Conservation (phyloP, 2,888 invertebrate genomes). For the Hyposoter didymator region DNA sequence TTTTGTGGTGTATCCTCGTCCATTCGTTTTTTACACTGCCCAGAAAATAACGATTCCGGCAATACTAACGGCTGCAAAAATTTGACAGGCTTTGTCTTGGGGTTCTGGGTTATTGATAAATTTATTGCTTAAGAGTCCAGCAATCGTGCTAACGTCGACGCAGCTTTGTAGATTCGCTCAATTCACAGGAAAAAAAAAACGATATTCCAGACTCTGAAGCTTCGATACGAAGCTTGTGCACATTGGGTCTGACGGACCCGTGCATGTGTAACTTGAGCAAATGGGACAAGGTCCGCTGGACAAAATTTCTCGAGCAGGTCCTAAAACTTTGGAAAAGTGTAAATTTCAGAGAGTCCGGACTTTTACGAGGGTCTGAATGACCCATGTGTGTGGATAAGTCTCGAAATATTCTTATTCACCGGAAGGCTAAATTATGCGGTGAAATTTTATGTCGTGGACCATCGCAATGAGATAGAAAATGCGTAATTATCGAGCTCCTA, state of each 20-base stretch:
- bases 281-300: too few relatives aligned
- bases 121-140: not conserved
- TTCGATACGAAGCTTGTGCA: not conserved
- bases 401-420: too few relatives aligned
- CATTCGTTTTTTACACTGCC: not conserved
- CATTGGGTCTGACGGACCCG: not conserved
- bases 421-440: too few relatives aligned
- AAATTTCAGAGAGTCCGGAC: not conserved
- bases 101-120: not conserved
- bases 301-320: not conserved
- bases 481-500: conserved; percentile 42
- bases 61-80: not conserved
- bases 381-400: too few relatives aligned
- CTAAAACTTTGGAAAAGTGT: not conserved
- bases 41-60: not conserved
- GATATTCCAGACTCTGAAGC: not conserved
- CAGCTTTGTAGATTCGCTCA: not conserved
- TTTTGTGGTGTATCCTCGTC: not conserved
- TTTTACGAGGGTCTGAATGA: too few relatives aligned
- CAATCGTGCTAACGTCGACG: not conserved
- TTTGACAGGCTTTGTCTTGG: not conserved
- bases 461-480: not conserved
- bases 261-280: not conserved
- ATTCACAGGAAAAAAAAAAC: not conserved
- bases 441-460: not conserved